Base-by-base conservation (phyloP, 2,113 vertebrate species). In the Tragelaphus buxtoni region DNA sequence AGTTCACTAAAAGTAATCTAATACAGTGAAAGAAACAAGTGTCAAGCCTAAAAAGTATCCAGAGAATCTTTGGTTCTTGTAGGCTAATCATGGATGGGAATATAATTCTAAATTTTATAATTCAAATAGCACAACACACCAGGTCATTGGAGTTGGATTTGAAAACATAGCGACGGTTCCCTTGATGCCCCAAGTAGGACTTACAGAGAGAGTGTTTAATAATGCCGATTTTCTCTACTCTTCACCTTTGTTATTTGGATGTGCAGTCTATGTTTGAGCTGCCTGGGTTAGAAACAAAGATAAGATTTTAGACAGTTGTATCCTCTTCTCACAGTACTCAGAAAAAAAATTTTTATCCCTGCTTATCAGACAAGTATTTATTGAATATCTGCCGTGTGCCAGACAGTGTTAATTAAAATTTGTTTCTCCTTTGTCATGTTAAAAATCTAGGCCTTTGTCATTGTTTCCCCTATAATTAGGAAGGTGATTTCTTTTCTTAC, bases 391-490 rank as follows among this genome's bases (percentile, higher is more conserved):
- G 42, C 55, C 61, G 16, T 53, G 58, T 92, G 65, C 81, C 90
- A 95, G 93, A 92, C 61, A 58, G 82, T 95, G 76, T 96, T 96
- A 93, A 97, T 98, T 96, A 91, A 94, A 63, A 24, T 88, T 92
- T 86, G 47, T 72, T 74, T 86, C 80, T 87, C 80, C 63, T 88
- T 39, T 84, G 84, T 97, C 76, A 39, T 72, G 32, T 86, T 82
- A 90, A 88, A 96, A 91, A 2, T 39, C 30, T 56, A 77, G 74
- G 18, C 79, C 79, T 93, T 89, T 79, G 26, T 97, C 56, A 39
- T 53, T 58, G 18, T 85, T 61, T 90, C 76, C 76, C 9, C 17
- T 93, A 14, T 95, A 88, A 93, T 95, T 91, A 97, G 20, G 18
- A 17, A 88, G 42, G 51, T 32, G 7, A 60, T 65, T 91, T 74